Base-by-base conservation (phyloP, 2,797 vertebrate genomes). In the Cygnus olor region DNA sequence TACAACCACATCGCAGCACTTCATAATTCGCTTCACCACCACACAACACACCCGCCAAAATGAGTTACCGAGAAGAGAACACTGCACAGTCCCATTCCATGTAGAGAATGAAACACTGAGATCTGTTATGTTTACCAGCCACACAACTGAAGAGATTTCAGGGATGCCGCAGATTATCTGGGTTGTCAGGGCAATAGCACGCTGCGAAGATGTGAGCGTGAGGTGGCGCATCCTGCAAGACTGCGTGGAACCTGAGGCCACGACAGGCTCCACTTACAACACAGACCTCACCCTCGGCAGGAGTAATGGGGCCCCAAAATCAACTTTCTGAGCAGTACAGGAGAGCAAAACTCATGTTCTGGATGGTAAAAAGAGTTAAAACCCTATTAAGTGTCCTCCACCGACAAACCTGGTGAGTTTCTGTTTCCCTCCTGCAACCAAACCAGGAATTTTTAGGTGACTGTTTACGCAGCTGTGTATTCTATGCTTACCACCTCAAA, bases 241-340 rank as follows among this genome's bases (percentile, higher is more conserved):
- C 4, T 30, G 49, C 61, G 71, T 27, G 58, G 57, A 89, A 93
- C 14, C 32, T 47, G 5, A 51, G 53, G 60, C 44, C 17, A 5
- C 5, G 11, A 79, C 34, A 79, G 21, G 21, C 80, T 60, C 24
- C 24, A 38, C 45, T 74, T 47, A 77, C 25, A 71, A 69, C 45
- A 51, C 14, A 72, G 54, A 77, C 51, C 10, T 24, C 40, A 53
- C 19, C 6, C 15, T 19, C 0, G 0, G 12, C 60, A 71, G 36
- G 24, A 60, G 14, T 3, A 21, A 14, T 9, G 3, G 1, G 1
- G 3, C 3, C 28, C 44, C 44, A 38, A 87, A 96, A 80, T 45
- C 28, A 74, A 10, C 34, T 32, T 30, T 77, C 24, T 28, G 49
- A 58, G 34, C 34, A n/a, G 44, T 10, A 73, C 10, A 81, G 15